Base-by-base conservation (phyloP, 1,140 invertebrate species). In the Tribolium castaneum region DNA sequence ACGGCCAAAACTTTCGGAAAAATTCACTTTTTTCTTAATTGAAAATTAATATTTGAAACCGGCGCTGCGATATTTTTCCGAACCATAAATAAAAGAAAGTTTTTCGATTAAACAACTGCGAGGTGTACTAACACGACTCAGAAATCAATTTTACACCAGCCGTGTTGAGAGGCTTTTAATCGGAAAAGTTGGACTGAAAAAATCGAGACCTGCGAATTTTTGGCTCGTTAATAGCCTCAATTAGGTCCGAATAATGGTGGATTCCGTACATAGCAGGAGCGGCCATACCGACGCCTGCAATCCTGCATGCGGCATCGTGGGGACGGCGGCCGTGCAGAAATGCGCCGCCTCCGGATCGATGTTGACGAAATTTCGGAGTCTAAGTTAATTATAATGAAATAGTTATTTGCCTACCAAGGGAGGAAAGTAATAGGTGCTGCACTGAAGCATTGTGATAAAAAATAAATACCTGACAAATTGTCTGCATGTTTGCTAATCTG, bases 1-100 rank as follows among this genome's bases (percentile, higher is more conserved):
- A 66, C 59, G 12, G 13, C 12, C 54, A 25, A n/a, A 59, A 59
- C 16, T 59, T 59, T n/a, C 7, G 0, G 6, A 35, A 66, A 66
- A 66, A 66, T 66, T 35, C 25, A 1, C 35, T 66, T 66, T 66
- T 66, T 3, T 66, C 12, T 66, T 66, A 66, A 66, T 66, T 66
- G 30, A 25, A 62, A 62, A 62, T 62, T 62, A 62, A 62, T 62
- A 66, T 66, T 22, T 34, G 25, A 10, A 35, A 59, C 16, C 14
- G 54, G n/a, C 54, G 54, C 54, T 22, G 5, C 16, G 19, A 14
- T 56, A 16, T 56, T 56, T 56, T 19, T 50, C 49, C 3, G n/a
- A 9, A 50, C 13, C 52, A 56, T 14, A 56, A 56, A 16, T 5
- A 52, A 52, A 52, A 59, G 5, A 9, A 59, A 59, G 16, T 59